Base-by-base conservation (phyloP, 2,797 vertebrate genomes). In the Zenarchopterus dispar region DNA sequence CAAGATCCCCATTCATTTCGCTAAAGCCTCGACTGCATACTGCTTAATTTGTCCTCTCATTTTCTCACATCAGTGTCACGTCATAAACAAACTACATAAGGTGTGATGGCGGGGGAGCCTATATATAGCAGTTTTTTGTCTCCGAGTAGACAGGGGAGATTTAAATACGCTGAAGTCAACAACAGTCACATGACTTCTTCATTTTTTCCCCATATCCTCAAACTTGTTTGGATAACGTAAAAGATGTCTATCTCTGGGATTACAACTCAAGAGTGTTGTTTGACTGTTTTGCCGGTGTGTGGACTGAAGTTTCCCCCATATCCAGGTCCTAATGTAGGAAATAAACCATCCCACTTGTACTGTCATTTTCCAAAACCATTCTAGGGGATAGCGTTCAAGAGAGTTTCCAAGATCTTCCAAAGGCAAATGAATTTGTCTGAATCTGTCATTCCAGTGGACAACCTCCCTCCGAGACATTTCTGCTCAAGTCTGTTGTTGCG, bases 321-420 rank as follows among this genome's bases (percentile, higher is more conserved):
- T 59, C 64, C 45, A 18, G 10, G 10, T 68, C 67, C 48, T 56
- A 42, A 77, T 1, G n/a, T 70, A 69, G 71, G 43, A 84, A 57
- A 46, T 56, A 49, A 67, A 57, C 49, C 49, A 9, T 56, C 60
- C 53, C 59, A 66, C 53, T 56, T 65, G 17, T n/a, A 22, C 19
- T 1, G 47, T 66, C 31, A 41, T 56, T 72, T 73, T 59, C 43
- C 39, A 56, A 54, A 46, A 6, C 54, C 51, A 42, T 48, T 51
- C 80, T 54, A 45, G 26, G 45, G 60, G 70, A 52, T 22, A 11
- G 51, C 59, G 69, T 78, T 75, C 62, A 64, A 46, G 73, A 41
- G 49, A 65, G 48, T 84, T 88, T 87, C 87, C 63, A 54, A 86
- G 88, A 88, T 89, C 89, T 90, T 92, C 91, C 86, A 81, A 79